phyloP scores from a whole-genome alignment of 2,113 vertebrate genomes.

The Cranoglanis bouderius region DNA sequence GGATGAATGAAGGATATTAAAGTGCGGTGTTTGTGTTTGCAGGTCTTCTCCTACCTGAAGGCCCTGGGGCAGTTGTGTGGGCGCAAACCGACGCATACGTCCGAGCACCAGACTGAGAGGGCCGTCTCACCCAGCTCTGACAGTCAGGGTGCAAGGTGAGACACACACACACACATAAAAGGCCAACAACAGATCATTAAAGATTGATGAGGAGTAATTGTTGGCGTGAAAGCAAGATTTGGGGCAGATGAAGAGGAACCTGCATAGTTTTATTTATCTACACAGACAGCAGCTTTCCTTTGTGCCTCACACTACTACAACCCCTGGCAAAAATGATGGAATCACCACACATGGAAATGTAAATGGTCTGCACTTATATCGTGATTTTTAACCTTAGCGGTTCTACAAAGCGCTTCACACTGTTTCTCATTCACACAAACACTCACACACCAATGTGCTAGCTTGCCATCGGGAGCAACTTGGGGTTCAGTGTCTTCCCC shows the following conservation, averaged over 20 bases:
- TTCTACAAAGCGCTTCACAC: too few relatives aligned
- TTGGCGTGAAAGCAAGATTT: neutral
- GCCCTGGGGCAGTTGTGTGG: slow-evolving; percentile 75
- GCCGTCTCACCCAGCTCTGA: slow-evolving; percentile 72
- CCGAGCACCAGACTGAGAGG: slow-evolving; percentile 61
- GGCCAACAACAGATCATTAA: too few relatives aligned
- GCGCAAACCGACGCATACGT: slow-evolving; percentile 64
- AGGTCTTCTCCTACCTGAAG: slow-evolving; percentile 85
- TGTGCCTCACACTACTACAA: neutral
- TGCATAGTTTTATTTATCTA: neutral
- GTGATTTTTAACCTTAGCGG: too few relatives aligned
- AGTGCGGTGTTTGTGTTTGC: slow-evolving; percentile 55
- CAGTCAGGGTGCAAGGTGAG: slow-evolving; percentile 80
- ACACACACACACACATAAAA: neutral
- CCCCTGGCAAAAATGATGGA: too few relatives aligned
- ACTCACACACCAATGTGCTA: too few relatives aligned
- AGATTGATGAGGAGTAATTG: slow-evolving; percentile 3
- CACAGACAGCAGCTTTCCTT: neutral
- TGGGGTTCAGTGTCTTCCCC: too few relatives aligned
- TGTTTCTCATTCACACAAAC: too few relatives aligned
- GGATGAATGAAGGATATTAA: slow-evolving; percentile 1
- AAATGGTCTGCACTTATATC: too few relatives aligned
- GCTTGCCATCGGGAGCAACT: too few relatives aligned
- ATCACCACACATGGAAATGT: too few relatives aligned
- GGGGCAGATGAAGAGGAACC: neutral